A percentile compares a stretch with the other conserved stretches of the same genome.
phyloP scores from a whole-genome alignment of 2,888 invertebrate genomes.

The Patella ulyssiponensis region DNA sequence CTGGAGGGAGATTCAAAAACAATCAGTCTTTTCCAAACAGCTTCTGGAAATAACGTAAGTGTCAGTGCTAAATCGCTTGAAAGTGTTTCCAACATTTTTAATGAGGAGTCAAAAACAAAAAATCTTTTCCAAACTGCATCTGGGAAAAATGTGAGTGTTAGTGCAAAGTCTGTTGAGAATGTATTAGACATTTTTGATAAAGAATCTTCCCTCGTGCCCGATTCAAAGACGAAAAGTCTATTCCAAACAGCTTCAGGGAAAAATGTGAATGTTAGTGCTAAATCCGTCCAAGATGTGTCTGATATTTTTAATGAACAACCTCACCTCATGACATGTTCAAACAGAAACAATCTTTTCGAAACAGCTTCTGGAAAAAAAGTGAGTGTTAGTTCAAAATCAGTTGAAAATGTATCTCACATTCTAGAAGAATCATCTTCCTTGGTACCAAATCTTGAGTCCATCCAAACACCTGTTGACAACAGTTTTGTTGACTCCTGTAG shows the following conservation, averaged over 20 bases:
- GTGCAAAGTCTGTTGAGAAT: constrained; percentile 24
- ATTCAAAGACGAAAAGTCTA: neutral
- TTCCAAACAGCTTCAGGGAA: constrained; percentile 37
- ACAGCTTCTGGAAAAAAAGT: constrained; percentile 36
- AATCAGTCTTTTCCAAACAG: constrained; percentile 34
- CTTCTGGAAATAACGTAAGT: constrained; percentile 30
- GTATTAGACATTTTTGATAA: constrained; percentile 28
- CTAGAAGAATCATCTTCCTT: neutral
- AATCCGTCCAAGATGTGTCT: constrained; percentile 42
- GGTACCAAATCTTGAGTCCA: constrained; percentile 1
- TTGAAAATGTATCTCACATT: constrained; percentile 27
- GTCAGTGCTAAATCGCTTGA: constrained; percentile 32
- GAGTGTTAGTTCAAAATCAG: constrained; percentile 28
- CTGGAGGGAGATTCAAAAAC: neutral
- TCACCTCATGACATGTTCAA: neutral
- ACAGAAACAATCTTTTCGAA: constrained; percentile 26
- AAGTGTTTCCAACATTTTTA: constrained; percentile 23
- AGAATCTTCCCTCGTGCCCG: neutral
- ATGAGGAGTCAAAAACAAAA: neutral
- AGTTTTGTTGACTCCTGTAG: too few relatives aligned
- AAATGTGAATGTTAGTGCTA: constrained; percentile 34
- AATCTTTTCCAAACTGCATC: constrained; percentile 31
- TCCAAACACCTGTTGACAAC: neutral
- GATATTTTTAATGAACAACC: constrained; percentile 30
- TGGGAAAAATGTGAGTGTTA: constrained; percentile 31